Conservation (phyloP, 2,888 invertebrate species). For the Campopleginae sp. region DNA sequence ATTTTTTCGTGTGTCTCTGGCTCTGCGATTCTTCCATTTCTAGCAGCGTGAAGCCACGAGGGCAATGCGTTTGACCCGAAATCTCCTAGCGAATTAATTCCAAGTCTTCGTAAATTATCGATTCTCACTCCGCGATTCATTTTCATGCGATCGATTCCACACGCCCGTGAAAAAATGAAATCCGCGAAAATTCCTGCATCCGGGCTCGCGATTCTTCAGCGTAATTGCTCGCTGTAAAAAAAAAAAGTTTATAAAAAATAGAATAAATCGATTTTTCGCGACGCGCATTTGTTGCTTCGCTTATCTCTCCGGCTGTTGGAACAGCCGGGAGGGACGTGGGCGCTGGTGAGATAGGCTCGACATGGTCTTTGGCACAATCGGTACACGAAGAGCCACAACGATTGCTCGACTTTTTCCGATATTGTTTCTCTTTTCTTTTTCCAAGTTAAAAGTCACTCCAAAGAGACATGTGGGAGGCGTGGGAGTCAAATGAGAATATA, state of each 20-base stretch:
- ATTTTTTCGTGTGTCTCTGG: neutral
- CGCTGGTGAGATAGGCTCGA: conserved; percentile 78
- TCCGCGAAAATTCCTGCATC: neutral
- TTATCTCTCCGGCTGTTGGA: conserved; percentile 51
- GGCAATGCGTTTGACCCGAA: too few relatives aligned
- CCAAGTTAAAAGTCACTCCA: conserved; percentile 55
- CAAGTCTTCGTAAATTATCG: too few relatives aligned
- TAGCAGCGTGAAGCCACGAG: neutral
- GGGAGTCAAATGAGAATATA: conserved; percentile 72
- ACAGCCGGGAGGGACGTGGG: conserved; percentile 70
- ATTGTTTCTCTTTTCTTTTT: conserved; percentile 69
- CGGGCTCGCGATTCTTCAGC: neutral
- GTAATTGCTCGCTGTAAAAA: neutral
- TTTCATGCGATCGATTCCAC: neutral
- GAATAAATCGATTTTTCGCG: conserved; percentile 48
- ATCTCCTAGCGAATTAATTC: too few relatives aligned
- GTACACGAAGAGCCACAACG: conserved; percentile 59
- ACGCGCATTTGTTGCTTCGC: conserved; percentile 32
- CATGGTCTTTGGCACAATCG: conserved; percentile 73
- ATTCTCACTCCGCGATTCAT: too few relatives aligned
- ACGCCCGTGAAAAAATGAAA: too few relatives aligned
- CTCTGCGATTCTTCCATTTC: neutral
- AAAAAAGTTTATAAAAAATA: conserved; percentile 5
- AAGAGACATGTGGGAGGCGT: conserved; percentile 72
- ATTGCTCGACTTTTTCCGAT: conserved; percentile 78